Conservation (phyloP, 2,113 vertebrate genomes). For the Megaptera novaeangliae region DNA sequence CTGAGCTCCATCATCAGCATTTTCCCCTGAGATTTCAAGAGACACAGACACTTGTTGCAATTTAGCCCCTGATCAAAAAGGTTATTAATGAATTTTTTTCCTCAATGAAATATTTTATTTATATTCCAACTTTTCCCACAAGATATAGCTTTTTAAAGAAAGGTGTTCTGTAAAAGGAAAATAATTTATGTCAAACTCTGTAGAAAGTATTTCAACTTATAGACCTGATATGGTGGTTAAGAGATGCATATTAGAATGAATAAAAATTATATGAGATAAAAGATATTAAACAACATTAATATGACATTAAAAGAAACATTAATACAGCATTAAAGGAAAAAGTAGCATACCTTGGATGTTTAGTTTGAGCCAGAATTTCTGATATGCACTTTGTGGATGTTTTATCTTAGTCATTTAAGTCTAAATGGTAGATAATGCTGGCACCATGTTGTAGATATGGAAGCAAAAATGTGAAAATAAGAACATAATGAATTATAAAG, state of each 20-base stretch:
- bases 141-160: neutral
- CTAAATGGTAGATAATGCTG: neutral
- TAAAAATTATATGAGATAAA: neutral
- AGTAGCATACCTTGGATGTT: neutral
- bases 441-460: neutral
- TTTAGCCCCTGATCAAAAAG: neutral
- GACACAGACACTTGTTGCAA: neutral
- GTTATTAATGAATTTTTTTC: neutral
- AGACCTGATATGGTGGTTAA: neutral
- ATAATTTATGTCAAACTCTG: neutral
- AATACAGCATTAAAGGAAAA: neutral
- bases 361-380: neutral
- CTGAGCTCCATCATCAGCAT: neutral
- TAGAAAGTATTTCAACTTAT: neutral
- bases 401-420: neutral
- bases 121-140: neutral
- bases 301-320: neutral
- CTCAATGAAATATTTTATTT: neutral
- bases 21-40: neutral
- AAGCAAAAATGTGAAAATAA: neutral
- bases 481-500: neutral
- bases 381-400: neutral
- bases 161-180: neutral
- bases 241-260: neutral
- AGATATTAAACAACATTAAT: neutral